Evolutionary conservation across 2,888 invertebrate species (phyloP).

Genomic region (Nomada fabriciana): DNA sequence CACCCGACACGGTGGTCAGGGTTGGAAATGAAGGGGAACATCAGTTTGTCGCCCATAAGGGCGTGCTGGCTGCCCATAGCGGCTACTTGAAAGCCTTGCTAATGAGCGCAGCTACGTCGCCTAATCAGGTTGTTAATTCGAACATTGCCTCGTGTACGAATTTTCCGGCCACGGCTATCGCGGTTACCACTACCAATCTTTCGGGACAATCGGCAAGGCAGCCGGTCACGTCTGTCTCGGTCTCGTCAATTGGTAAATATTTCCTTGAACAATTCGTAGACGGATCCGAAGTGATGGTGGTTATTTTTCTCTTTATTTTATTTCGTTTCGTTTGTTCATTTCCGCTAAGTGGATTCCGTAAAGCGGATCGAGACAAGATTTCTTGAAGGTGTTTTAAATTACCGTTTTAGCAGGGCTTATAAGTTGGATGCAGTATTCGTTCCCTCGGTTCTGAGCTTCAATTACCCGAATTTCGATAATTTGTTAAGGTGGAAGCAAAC

Average conservation of each 20-base stretch:
- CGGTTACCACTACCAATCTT: constrained; percentile 38
- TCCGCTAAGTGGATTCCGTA: too few species aligned
- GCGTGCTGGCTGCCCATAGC: constrained; percentile 88
- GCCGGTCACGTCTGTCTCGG: constrained; percentile 79
- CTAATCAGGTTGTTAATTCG: constrained; percentile 48
- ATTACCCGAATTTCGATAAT: too few species aligned
- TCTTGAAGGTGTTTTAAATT: too few species aligned
- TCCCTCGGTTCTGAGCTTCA: too few species aligned
- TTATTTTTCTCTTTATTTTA: too few species aligned
- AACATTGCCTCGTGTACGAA: constrained; percentile 35
- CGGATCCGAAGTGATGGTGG: too few species aligned
- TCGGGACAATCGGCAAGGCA: constrained; percentile 56
- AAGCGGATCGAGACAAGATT: too few species aligned
- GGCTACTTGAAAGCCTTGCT: constrained; percentile 90
- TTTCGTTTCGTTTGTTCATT: too few species aligned
- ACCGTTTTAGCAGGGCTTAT: too few species aligned
- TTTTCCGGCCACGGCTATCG: constrained; percentile 43
- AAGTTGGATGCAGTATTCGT: too few species aligned
- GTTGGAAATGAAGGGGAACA: constrained; percentile 87
- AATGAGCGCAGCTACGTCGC: constrained; percentile 69
- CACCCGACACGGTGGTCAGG: constrained; percentile 88
- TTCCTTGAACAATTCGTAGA: neutral
- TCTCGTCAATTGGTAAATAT: constrained; percentile 81
- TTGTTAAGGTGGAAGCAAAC: too few species aligned
- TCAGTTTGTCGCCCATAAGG: constrained; percentile 89